Conservation (phyloP, 2,113 vertebrate genomes). For the Phyllostomus hastatus region DNA sequence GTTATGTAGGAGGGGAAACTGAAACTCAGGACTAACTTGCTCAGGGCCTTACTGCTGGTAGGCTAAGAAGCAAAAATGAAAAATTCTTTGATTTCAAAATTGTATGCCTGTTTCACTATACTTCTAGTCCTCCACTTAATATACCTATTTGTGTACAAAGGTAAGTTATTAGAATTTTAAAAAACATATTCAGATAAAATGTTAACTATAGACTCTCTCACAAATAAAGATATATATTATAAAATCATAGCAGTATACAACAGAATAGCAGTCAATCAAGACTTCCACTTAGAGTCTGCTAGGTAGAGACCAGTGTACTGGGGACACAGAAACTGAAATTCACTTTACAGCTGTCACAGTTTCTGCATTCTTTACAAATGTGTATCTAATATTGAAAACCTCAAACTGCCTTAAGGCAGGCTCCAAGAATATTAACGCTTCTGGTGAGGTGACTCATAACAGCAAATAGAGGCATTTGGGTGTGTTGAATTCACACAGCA, state of each 20-base stretch:
- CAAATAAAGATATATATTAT: background rate
- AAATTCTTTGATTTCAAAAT: background rate
- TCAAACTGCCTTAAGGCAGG: constrained; percentile 23
- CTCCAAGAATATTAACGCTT: constrained; percentile 8
- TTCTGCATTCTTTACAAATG: constrained; percentile 42
- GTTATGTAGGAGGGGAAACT: background rate
- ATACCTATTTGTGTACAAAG: background rate
- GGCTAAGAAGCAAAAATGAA: background rate
- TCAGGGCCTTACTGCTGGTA: background rate
- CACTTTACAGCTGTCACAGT: background rate
- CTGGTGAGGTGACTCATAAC: constrained; percentile 52
- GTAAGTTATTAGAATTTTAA: background rate
- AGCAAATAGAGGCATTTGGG: constrained; percentile 45
- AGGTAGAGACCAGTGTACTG: background rate
- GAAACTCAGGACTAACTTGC: background rate
- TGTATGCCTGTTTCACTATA: background rate
- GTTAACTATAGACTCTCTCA: background rate
- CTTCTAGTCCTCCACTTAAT: background rate
- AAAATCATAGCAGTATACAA: background rate
- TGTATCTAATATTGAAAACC: constrained; percentile 2
- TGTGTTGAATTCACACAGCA: constrained; percentile 44
- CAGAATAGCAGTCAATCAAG: background rate
- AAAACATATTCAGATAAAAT: background rate
- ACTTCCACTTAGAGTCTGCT: background rate
- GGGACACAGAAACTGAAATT: background rate